Evolutionary conservation across 2,113 vertebrate species (phyloP).

Genomic region (Cariama cristata): DNA sequence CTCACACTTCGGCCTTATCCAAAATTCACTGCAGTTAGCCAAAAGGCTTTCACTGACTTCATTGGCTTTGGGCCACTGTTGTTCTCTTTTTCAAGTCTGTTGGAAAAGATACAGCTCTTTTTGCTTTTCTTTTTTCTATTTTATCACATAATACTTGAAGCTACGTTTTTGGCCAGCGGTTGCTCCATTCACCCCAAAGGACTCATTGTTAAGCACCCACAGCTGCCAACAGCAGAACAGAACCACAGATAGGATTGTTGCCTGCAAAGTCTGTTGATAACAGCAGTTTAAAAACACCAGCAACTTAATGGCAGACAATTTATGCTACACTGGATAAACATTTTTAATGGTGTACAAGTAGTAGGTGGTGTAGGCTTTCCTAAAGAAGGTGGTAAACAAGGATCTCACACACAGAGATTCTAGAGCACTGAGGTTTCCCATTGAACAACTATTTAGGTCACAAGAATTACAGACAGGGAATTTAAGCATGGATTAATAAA

Average conservation of each 20-base stretch:
- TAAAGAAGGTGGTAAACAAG: not conserved
- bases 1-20: not conserved
- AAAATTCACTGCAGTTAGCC: not conserved
- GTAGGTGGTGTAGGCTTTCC: not conserved
- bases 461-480: not conserved
- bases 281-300: not conserved
- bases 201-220: not conserved
- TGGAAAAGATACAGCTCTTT: not conserved
- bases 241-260: not conserved
- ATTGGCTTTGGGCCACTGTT: rapidly evolving
- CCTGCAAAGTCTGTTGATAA: not conserved
- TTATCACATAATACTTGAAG: not conserved
- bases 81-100: not conserved
- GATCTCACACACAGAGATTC: not conserved
- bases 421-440: not conserved
- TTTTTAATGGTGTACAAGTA: not conserved
- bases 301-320: not conserved
- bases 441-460: not conserved
- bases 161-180: not conserved
- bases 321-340: not conserved
- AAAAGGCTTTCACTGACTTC: not conserved
- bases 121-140: not conserved
- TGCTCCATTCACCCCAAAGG: not conserved
- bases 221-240: not conserved
- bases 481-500: slow-evolving; percentile 51